Evolutionary conservation across 2,113 vertebrate genomes (phyloP).

Genomic region (Periophthalmus modestus): DNA sequence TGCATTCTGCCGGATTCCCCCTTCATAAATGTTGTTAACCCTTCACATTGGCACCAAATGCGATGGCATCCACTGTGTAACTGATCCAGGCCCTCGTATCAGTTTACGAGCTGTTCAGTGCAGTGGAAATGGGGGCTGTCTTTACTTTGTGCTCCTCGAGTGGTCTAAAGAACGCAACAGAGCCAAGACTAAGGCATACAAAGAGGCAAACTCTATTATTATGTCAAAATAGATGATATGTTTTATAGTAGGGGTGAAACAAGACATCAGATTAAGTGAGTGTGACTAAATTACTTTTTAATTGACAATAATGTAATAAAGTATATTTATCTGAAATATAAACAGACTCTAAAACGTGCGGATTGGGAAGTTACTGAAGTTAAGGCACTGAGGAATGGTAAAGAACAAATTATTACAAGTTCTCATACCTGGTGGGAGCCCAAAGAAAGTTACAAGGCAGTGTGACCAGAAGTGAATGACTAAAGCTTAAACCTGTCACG

Average conservation of each 20-base stretch:
- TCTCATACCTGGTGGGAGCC: too few relatives aligned
- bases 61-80: constrained; percentile 44
- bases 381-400: too few relatives aligned
- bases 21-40: constrained; percentile 2
- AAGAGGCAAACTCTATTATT: not conserved
- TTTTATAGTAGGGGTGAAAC: not conserved
- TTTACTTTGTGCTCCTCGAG: constrained; percentile 46
- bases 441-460: too few relatives aligned
- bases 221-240: not conserved
- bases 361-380: too few relatives aligned
- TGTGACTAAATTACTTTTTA: not conserved
- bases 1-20: not conserved
- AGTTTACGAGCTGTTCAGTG: constrained; percentile 40
- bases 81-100: constrained; percentile 50
- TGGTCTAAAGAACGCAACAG: not conserved
- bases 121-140: constrained; percentile 11
- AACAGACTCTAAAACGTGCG: too few relatives aligned
- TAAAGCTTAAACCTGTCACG: too few relatives aligned
- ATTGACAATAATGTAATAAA: not conserved
- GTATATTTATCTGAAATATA: not conserved
- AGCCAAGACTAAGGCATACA: not conserved
- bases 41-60: constrained; percentile 4
- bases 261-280: too few relatives aligned
- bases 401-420: too few relatives aligned
- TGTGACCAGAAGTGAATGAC: too few relatives aligned